Base-by-base conservation (phyloP, 1,140 invertebrate genomes). In the Drosophila nasuta region DNA sequence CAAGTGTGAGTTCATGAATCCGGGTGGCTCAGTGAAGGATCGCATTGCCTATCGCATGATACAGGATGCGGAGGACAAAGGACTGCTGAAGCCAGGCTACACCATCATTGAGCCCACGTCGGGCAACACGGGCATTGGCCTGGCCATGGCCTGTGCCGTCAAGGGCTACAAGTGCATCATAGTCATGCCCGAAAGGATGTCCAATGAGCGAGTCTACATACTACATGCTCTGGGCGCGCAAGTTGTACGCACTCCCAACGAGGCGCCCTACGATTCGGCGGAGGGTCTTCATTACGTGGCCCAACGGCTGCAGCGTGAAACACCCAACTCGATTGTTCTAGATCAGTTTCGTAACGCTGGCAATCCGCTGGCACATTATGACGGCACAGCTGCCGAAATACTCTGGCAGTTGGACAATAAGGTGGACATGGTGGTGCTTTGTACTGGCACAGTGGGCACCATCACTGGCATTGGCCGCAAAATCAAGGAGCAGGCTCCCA, bases 121-220 rank as follows among this genome's bases (percentile, higher is more conserved):
- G 28, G 97, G 97, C 49, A 98, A 98, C 74, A 98, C 98, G 13
- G 97, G 98, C 46, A 99, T 99, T 92, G 99, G 99, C 43, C 91
- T 99, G 49, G 99, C 99, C 0, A 94, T 99, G 92, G 97, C 97
- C 43, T 95, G 97, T 68, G 98, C 98, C 52, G 97, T 99, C 0
- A 98, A 97, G 94, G 95, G 91, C 5, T 99, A 99, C 93, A 95
- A 96, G 69, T 99, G 98, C 92, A 97, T 99, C 41, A 99, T 99
- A 92, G 98, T 99, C 0, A 97, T 99, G 96, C 98, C 99, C 0
- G 97, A 99, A 87, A 99, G 99, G 93, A 99, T 99, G 98, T 98
- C 97, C 25, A 96, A 97, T 93, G 98, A 99, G 93, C 99, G 99
- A 94, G 98, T 98, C 6, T 95, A 95, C 49, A 96, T 97, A 0